Evolutionary conservation across 2,797 vertebrate species (phyloP).

Genomic region (Rhodeus uyekii): DNA sequence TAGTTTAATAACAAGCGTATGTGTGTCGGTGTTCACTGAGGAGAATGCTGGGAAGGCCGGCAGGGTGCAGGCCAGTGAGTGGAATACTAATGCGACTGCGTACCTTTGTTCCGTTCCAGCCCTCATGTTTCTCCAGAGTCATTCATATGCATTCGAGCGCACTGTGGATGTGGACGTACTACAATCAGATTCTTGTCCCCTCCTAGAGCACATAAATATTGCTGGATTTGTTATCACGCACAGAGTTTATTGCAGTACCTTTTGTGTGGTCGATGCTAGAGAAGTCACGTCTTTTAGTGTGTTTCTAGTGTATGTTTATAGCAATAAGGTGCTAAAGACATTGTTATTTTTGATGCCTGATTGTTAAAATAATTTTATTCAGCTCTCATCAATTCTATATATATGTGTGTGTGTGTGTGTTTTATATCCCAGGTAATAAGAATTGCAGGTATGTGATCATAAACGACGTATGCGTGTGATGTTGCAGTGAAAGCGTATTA

Average conservation of each 20-base stretch:
- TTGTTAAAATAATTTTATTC: background rate
- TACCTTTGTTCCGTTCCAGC: slow-evolving; percentile 45
- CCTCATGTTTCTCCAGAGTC: slow-evolving; percentile 21
- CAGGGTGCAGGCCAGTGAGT: slow-evolving; percentile 45
- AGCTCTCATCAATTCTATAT: background rate
- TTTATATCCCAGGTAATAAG: too few species aligned
- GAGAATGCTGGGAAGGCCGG: slow-evolving; percentile 39
- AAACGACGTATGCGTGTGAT: too few species aligned
- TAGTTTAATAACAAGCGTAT: slow-evolving; percentile 62
- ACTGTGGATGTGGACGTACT: background rate
- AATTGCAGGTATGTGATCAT: too few species aligned
- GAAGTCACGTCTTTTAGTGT: background rate
- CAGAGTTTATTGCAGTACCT: background rate
- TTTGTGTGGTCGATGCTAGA: background rate
- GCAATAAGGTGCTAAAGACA: background rate
- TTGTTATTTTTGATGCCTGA: background rate
- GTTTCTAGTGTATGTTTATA: slow-evolving; percentile 1
- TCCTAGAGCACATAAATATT: background rate
- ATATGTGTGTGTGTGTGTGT: too few species aligned
- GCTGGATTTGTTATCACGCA: background rate
- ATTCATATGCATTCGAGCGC: slow-evolving; percentile 24
- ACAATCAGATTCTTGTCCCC: background rate
- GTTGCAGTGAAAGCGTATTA: too few species aligned
- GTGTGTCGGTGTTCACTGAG: slow-evolving; percentile 27
- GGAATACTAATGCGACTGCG: slow-evolving; percentile 57